phyloP scores from a whole-genome alignment of 2,888 invertebrate species.

The Conomelus anceps region DNA sequence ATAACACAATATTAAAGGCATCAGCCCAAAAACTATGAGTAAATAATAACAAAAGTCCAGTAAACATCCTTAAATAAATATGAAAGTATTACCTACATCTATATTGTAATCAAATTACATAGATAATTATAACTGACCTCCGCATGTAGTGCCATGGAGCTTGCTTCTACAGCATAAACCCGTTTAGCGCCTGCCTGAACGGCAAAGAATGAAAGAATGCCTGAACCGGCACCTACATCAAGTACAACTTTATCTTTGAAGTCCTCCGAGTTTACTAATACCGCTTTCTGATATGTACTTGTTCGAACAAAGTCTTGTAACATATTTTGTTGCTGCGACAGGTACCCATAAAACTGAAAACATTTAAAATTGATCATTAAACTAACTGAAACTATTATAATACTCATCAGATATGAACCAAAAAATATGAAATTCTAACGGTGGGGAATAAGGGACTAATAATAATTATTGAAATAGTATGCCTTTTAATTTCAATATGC shows the following conservation, averaged over 20 bases:
- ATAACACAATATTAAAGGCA: too few relatives aligned
- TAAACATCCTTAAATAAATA: too few relatives aligned
- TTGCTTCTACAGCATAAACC: constrained; percentile 99
- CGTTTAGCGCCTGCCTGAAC: constrained; percentile 93
- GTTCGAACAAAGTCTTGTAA: constrained; percentile 99
- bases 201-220: constrained; percentile 97
- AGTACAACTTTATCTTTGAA: constrained; percentile 87
- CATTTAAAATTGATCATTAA: neutral
- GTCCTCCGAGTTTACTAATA: constrained; percentile 85
- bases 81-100: too few relatives aligned
- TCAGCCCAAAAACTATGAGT: too few relatives aligned
- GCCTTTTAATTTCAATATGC: too few relatives aligned
- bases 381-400: neutral
- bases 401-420: too few relatives aligned
- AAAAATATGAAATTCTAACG: too few relatives aligned
- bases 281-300: constrained; percentile 96
- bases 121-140: too few relatives aligned
- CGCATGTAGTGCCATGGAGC: constrained; percentile 96
- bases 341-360: constrained; percentile 89
- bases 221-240: constrained; percentile 98
- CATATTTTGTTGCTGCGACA: constrained; percentile 99
- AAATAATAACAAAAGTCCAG: too few relatives aligned
- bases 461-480: too few relatives aligned
- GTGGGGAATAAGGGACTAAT: too few relatives aligned
- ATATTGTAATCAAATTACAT: too few relatives aligned